Evolutionary conservation across 2,797 vertebrate genomes (phyloP).

Genomic region (Pristis pectinata): DNA sequence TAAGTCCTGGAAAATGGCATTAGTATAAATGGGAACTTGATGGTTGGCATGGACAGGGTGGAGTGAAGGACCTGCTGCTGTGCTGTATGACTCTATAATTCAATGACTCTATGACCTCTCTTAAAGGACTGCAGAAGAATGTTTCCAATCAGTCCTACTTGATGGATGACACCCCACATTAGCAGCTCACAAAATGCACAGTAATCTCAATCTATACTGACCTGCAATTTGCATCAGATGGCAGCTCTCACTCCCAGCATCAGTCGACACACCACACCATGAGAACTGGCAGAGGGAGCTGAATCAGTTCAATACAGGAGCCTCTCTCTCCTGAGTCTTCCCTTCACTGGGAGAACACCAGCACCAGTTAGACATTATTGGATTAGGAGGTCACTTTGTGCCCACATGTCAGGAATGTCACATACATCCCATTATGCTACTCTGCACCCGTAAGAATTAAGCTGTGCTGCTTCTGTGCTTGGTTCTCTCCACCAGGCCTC

Average conservation of each 20-base stretch:
- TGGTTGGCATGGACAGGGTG: too few species aligned
- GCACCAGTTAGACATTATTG: not conserved
- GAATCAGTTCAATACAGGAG: not conserved
- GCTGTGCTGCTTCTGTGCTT: not conserved
- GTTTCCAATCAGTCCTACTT: too few species aligned
- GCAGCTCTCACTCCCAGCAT: not conserved
- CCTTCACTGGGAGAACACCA: not conserved
- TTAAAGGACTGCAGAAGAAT: not conserved
- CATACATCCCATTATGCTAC: not conserved
- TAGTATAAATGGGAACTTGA: too few species aligned
- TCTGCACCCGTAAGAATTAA: not conserved
- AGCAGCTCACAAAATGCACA: not conserved
- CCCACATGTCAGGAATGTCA: not conserved
- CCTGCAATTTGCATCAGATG: not conserved
- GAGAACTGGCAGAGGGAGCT: not conserved
- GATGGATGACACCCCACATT: not conserved
- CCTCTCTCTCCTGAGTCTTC: not conserved
- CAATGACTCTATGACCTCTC: not conserved
- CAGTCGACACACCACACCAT: not conserved
- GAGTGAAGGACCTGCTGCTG: too few species aligned
- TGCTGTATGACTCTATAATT: too few species aligned
- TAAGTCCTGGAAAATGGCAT: too few species aligned
- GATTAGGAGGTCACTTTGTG: not conserved
- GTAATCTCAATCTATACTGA: not conserved
- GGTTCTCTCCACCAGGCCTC: not conserved